Evolutionary conservation across 2,113 vertebrate species (phyloP).

Genomic region (Grallaria varia): DNA sequence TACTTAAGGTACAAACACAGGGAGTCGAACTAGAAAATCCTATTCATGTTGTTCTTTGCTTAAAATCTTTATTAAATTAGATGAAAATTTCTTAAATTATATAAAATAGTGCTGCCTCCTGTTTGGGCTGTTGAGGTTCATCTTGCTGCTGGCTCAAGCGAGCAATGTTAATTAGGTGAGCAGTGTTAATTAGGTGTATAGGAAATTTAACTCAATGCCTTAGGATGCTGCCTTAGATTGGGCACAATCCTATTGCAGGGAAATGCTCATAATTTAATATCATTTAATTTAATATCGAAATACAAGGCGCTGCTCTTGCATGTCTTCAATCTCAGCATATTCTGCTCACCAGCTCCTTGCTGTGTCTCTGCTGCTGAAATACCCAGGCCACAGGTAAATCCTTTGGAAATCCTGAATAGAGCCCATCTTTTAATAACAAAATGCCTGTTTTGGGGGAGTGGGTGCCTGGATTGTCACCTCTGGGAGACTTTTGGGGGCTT

Average conservation of each 20-base stretch:
- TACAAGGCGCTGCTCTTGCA: background rate
- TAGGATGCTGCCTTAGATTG: background rate
- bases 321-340: background rate
- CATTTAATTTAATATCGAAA: background rate
- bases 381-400: background rate
- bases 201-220: background rate
- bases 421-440: background rate
- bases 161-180: background rate
- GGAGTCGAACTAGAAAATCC: background rate
- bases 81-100: background rate
- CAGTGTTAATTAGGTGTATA: background rate
- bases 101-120: background rate
- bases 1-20: background rate
- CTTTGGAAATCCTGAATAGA: background rate
- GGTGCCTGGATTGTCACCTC: background rate
- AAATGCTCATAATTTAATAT: background rate
- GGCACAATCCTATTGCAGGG: background rate
- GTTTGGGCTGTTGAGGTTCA: background rate
- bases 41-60: background rate
- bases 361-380: background rate
- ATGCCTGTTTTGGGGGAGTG: background rate
- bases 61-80: background rate
- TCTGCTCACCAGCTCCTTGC: background rate
- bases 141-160: background rate
- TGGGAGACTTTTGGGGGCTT: background rate